Evolutionary conservation across 2,797 vertebrate species (phyloP).

Genomic region (Cyclopterus lumpus): DNA sequence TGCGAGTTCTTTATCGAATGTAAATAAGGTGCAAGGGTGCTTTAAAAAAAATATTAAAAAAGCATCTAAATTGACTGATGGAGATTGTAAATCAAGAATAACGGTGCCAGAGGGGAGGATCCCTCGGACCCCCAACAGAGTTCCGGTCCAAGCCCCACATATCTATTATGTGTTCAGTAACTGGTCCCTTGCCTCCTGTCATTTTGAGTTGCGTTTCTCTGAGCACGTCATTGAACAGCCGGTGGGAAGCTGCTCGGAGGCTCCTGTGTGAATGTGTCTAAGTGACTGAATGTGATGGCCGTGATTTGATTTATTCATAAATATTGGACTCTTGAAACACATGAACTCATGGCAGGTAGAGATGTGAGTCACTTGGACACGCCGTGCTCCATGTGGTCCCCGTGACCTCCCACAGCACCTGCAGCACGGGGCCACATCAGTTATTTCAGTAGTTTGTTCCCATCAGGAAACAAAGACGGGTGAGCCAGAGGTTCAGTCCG

Average conservation of each 20-base stretch:
- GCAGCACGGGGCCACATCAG: not conserved
- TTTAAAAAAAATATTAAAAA: not conserved
- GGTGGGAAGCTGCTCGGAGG: not conserved
- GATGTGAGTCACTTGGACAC: not conserved
- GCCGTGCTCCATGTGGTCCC: not conserved
- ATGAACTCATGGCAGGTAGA: not conserved
- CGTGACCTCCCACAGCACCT: not conserved
- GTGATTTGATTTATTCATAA: not conserved
- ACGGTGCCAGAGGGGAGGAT: not conserved
- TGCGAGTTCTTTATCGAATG: not conserved
- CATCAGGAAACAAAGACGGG: conserved; percentile 11
- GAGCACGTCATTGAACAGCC: conserved; percentile 17
- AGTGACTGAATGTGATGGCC: not conserved
- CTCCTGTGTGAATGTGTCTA: not conserved
- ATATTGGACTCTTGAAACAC: not conserved
- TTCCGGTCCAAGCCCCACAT: not conserved
- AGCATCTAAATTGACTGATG: not conserved
- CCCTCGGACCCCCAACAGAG: not conserved
- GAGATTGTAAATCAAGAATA: not conserved
- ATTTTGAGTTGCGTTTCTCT: not conserved
- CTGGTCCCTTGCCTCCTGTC: no score
- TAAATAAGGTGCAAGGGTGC: not conserved
- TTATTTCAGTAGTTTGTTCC: not conserved
- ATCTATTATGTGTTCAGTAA: not conserved
- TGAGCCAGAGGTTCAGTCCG: conserved; percentile 3